Evolutionary conservation across 2,888 invertebrate species (phyloP).

Genomic region (Parelbella ahira): DNA sequence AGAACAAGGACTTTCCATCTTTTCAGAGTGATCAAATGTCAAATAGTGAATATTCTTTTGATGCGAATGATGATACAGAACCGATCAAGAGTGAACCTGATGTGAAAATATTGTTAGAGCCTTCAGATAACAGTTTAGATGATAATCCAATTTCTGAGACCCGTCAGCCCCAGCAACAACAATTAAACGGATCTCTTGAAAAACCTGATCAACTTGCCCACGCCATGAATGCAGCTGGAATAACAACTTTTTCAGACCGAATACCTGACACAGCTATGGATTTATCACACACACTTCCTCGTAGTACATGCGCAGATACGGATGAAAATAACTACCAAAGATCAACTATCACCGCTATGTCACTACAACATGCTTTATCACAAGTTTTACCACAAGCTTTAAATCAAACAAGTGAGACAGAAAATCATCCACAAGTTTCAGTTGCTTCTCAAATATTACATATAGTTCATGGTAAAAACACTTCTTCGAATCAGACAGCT

Average conservation of each 20-base stretch:
- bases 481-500: slow-evolving; percentile 61
- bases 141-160: slow-evolving; percentile 4
- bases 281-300: slow-evolving; percentile 12
- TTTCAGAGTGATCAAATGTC: slow-evolving; percentile 36
- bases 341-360: slow-evolving; percentile 61
- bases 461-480: slow-evolving; percentile 71
- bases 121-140: slow-evolving; percentile 8
- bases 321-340: slow-evolving; percentile 42
- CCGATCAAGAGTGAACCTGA: slow-evolving; percentile 29
- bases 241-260: slow-evolving; percentile 49
- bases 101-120: slow-evolving; percentile 30
- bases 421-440: slow-evolving; percentile 46
- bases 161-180: slow-evolving; percentile 26
- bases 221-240: slow-evolving; percentile 72
- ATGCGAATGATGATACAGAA: slow-evolving; percentile 31
- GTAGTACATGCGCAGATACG: slow-evolving; percentile 1
- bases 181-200: slow-evolving; percentile 45
- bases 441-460: slow-evolving; percentile 64
- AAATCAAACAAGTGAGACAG: slow-evolving; percentile 53
- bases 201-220: slow-evolving; percentile 69
- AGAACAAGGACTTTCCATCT: slow-evolving; percentile 37
- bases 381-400: slow-evolving; percentile 70
- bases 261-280: slow-evolving; percentile 35
- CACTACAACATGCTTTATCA: slow-evolving; percentile 71
- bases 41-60: slow-evolving; percentile 40